Evolutionary conservation across 92 coral and sea anemone species (phyloP), one percentile per base, ranked within the genome.

Genomic region (Ricordea florida): DNA sequence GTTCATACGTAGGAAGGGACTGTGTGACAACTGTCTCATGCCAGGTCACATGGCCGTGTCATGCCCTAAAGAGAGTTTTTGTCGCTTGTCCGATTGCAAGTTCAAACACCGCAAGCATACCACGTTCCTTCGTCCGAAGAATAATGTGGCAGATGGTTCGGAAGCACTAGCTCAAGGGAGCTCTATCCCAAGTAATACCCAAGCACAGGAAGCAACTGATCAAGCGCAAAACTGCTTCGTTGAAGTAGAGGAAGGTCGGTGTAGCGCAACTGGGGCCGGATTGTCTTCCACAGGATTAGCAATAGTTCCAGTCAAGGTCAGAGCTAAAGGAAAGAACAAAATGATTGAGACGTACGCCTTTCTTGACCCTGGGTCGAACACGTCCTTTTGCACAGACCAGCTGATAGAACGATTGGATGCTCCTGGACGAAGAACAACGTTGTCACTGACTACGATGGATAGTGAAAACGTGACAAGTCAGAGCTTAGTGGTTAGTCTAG

Each of bases 11-110:
- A n/a, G n/a, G n/a, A n/a, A n/a, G n/a, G 74, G 71, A 2, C 82
- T 87, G 35, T 87, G 90, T 18, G 81, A 84, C 44, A 89, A 89
- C 53, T 89, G 94, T 41, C 76, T 73, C 10, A 62, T 69, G 69
- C 32, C 81, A 28, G 82, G 78, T 2, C 85, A 84, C 49, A 72
- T 65, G 47, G 84, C 90, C 6, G 75, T 46, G 48, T 17, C 52
- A 18, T 85, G 88, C 43, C 65, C 50, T 17, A 81, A 89, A 46
- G 63, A 52, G 42, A 50, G 73, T 20, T 73, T 51, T 34, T 84
- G 90, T 45, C 64, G 49, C 61, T 28, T 79, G 22, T 57, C 35
- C 25, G 87, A 85, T 2, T 84, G 93, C 21, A 66, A 67, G 43
- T 9, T 57, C 37, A 16, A n/a, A 40, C 67, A 77, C 26, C 85